phyloP scores from a whole-genome alignment of 1,140 invertebrate genomes.

The Bombus confusus region DNA sequence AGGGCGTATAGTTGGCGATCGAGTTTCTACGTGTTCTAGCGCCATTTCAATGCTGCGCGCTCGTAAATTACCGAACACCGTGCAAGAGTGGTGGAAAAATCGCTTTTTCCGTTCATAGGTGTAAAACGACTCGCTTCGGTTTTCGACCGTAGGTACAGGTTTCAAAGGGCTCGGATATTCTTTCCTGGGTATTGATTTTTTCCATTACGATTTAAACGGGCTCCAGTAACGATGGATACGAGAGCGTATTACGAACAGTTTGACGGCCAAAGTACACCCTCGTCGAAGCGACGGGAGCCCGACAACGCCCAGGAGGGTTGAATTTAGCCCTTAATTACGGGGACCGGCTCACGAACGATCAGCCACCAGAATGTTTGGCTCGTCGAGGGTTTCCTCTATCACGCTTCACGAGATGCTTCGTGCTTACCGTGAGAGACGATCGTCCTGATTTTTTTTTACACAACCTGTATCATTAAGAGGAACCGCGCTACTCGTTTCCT shows the following conservation, averaged over 20 bases:
- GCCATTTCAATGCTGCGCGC: too few species aligned
- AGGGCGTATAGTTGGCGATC: too few species aligned
- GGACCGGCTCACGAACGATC: conserved; percentile 47
- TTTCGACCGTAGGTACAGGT: neutral
- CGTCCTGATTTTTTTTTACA: neutral
- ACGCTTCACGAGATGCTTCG: conserved; percentile 5
- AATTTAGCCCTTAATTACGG: conserved; percentile 68
- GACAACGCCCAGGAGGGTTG: conserved; percentile 57
- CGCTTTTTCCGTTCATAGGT: neutral
- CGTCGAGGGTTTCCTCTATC: conserved; percentile 18
- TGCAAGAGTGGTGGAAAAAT: neutral
- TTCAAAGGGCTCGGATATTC: neutral
- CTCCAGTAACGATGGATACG: conserved; percentile 49
- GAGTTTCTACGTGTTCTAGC: too few species aligned
- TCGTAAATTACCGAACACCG: too few species aligned
- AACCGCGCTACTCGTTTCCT: too few species aligned
- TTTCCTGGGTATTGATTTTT: conserved; percentile 58
- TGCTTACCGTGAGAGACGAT: neutral
- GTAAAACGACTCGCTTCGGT: neutral
- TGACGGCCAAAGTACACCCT: conserved; percentile 61
- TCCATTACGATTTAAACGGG: conserved; percentile 56
- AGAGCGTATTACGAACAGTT: conserved; percentile 46
- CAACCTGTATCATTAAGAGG: too few species aligned
- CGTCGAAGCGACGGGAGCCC: conserved; percentile 30
- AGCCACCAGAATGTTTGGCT: conserved; percentile 34